Percentiles rank a stretch among this genome's conserved stretches.
Evolutionary conservation across 2,113 vertebrate species (phyloP).

Genomic region (Microtus pennsylvanicus): DNA sequence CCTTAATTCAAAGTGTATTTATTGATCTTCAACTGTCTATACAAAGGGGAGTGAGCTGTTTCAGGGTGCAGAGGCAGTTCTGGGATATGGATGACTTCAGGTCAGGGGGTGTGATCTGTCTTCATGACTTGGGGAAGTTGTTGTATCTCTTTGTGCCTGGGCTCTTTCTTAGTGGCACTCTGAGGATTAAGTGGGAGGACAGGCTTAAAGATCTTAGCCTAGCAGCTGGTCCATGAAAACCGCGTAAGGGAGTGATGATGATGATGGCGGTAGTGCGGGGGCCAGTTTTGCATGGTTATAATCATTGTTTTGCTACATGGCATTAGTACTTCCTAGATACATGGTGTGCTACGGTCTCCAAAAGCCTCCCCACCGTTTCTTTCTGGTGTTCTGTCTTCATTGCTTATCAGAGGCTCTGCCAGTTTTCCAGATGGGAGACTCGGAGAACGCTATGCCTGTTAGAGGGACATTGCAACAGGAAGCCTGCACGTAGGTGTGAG

Average conservation of each 20-base stretch:
- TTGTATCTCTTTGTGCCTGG: background rate
- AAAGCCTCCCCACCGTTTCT: background rate
- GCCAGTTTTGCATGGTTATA: background rate
- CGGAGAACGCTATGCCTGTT: background rate
- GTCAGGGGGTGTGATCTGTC: background rate
- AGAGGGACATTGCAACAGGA: background rate
- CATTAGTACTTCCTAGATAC: background rate
- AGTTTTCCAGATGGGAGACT: background rate
- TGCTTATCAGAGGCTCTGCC: background rate
- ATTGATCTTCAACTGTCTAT: background rate
- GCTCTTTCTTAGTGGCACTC: background rate
- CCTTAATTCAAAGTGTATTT: conserved; percentile 15
- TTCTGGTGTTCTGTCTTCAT: background rate
- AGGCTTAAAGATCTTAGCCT: background rate
- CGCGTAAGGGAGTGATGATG: background rate
- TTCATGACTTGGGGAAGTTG: background rate
- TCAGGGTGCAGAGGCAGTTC: background rate
- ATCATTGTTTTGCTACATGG: background rate
- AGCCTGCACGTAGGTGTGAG: background rate
- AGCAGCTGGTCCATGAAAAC: background rate
- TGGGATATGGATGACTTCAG: background rate
- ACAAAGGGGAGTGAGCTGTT: background rate
- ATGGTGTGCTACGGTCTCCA: background rate
- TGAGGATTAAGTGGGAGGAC: background rate
- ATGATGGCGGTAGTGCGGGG: background rate